phyloP scores from a whole-genome alignment of 2,797 vertebrate genomes.

The Girardinus metallicus region DNA sequence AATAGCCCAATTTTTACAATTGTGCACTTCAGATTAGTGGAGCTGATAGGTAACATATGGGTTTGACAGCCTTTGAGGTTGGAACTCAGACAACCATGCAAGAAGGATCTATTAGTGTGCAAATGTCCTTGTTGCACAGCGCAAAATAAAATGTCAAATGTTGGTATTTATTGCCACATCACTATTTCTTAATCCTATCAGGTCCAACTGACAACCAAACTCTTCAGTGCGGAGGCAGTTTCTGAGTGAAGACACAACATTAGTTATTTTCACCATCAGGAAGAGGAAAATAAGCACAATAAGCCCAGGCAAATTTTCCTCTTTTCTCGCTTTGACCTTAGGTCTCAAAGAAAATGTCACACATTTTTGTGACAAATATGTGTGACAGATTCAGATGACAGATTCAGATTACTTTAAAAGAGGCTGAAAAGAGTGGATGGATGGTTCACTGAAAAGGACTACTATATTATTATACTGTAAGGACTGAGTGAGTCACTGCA shows the following conservation, averaged over 20 bases:
- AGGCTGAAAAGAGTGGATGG: slow-evolving; percentile 45
- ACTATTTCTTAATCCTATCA: background rate
- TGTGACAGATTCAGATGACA: background rate
- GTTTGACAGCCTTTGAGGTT: slow-evolving; percentile 56
- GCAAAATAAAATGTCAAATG: background rate
- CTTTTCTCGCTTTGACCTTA: background rate
- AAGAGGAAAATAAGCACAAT: background rate
- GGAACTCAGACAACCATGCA: slow-evolving; percentile 12
- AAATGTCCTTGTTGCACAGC: background rate
- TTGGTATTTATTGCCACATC: background rate
- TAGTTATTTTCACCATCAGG: background rate
- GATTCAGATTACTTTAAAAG: slow-evolving; percentile 29
- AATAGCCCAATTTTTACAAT: slow-evolving; percentile 72
- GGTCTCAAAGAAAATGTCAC: slow-evolving; percentile 29
- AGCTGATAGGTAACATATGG: slow-evolving; percentile 65
- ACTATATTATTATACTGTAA: slow-evolving; percentile 19
- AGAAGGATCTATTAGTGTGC: background rate
- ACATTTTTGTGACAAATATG: no score
- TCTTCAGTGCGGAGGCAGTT: background rate
- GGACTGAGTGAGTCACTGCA: slow-evolving; percentile 52
- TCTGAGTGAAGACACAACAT: background rate
- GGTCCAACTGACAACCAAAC: background rate
- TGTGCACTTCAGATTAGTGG: slow-evolving; percentile 71
- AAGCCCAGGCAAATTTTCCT: no score
- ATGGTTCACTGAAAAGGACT: slow-evolving; percentile 29